A percentile compares a stretch with the other conserved stretches of the same genome.
phyloP scores from a whole-genome alignment of 2,113 vertebrate species.

The Eulemur macaco region DNA sequence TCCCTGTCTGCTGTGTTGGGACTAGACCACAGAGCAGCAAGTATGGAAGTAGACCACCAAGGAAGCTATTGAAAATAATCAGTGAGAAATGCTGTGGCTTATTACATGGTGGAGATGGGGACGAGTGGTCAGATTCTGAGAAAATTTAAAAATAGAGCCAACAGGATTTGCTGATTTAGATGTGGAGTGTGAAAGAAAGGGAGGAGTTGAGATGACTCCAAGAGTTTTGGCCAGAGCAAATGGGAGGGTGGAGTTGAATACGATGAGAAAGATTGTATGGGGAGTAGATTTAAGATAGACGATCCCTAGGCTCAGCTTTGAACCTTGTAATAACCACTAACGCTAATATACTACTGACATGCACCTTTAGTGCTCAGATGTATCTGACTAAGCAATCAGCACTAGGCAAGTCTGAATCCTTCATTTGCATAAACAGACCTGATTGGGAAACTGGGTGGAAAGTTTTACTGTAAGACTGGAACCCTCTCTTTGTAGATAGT shows the following conservation, averaged over 20 bases:
- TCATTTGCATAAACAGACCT: too few species aligned
- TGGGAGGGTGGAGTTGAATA: background rate
- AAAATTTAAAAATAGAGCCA: background rate
- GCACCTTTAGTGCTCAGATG: background rate
- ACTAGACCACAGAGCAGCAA: background rate
- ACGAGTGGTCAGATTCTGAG: background rate
- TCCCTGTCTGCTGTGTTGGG: background rate
- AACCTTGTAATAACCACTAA: background rate
- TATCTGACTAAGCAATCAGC: too few species aligned
- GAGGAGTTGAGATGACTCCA: background rate
- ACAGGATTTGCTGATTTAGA: background rate
- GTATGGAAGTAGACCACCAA: background rate
- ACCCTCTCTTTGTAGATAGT: background rate
- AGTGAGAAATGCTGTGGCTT: background rate
- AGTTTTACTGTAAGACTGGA: too few species aligned
- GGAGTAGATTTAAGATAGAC: background rate
- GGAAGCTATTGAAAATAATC: background rate
- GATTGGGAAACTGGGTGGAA: too few species aligned
- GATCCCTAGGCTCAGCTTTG: background rate
- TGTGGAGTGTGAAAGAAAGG: background rate
- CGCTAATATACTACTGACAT: background rate
- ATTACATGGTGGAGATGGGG: background rate
- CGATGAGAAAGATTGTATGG: background rate
- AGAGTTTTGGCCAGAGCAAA: background rate
- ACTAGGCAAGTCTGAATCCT: too few species aligned